Evolutionary conservation across 2,888 invertebrate genomes (phyloP), one percentile per base, ranked within the genome.

Genomic region (Cheilosia vulpina): DNA sequence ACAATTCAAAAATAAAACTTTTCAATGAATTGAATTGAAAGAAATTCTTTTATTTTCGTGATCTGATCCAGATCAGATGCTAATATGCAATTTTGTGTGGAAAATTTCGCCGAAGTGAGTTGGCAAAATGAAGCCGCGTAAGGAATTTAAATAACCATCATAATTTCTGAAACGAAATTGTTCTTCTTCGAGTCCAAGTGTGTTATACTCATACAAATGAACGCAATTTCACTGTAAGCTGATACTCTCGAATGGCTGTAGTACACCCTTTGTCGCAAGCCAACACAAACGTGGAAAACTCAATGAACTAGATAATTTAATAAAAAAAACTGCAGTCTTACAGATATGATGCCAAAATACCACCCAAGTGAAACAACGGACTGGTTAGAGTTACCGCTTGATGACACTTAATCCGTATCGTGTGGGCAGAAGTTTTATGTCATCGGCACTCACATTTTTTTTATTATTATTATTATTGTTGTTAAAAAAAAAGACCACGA

Each of bases 231-330:
- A 38, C 4, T 65, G 62, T 47, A 47, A 47, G 17, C 62, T n/a
- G 68, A 75, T 57, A 75, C 57, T 34, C 38, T 13, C 4, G 21
- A 45, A 13, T 4, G 19, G 4, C 43, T 55, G 47, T 53, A 62
- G 38, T 13, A 13, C 38, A 38, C 38, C 47, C 57, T 65, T 65
- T 69, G 73, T 75, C 75, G 60, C 80, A 84, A 73, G 73, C 73
- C 83, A 79, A 38, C 38, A 45, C 52, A 75, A 69, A 19, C 57
- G 52, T 63, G 52, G 24, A 41, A 79, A 58, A 84, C 53, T 84
- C 84, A 84, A 57, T 84, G 84, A 84, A 79, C 84, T 75, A 80
- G 65, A 79, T 84, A 84, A 84, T 84, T 80, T 75, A 84, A 84
- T 84, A 50, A 75, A 2, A 31, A 31, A 43, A 71, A 78, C 63